These are phyloP conservation scores for Spheniscus humboldti DNA, from an alignment of 2,797 vertebrate species.

Conservation along the genomic window DNA sequence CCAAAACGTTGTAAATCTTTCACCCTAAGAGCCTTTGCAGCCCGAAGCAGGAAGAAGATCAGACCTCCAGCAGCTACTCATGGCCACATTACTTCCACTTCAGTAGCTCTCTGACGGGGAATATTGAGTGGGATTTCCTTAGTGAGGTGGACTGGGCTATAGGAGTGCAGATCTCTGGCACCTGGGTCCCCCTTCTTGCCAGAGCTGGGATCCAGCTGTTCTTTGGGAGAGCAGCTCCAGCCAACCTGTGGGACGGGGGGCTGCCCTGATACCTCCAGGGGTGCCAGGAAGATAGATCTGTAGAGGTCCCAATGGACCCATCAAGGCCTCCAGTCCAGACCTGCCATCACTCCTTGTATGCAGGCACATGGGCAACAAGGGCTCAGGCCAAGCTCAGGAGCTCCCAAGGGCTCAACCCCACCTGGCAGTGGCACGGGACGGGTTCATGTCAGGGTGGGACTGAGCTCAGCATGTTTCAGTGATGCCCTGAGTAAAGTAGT, in stretches of 20 bases:
- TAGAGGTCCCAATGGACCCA: neutral
- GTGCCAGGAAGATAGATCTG: too few relatives aligned
- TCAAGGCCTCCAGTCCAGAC: neutral
- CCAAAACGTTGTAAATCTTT: slow-evolving; percentile 11
- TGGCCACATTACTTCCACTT: neutral
- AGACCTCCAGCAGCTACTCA: neutral
- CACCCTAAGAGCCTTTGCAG: neutral
- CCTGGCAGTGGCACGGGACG: neutral
- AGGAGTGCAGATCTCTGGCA: neutral
- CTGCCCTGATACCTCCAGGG: neutral
- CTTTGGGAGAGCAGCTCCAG: neutral
- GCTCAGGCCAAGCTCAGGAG: neutral
- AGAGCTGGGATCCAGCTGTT: neutral
- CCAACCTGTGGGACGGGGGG: neutral
- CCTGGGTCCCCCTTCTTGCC: neutral
- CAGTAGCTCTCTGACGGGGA: neutral
- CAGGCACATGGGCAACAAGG: neutral
- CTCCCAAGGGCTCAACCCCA: neutral
- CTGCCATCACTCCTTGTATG: neutral
- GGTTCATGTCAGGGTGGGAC: neutral
- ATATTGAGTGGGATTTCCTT: neutral
- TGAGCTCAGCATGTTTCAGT: neutral
- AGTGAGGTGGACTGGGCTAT: neutral
- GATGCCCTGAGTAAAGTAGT: neutral
- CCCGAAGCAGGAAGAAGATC: neutral